Evolutionary conservation across 2,113 vertebrate genomes (phyloP).

Genomic region (Tragelaphus strepsiceros): DNA sequence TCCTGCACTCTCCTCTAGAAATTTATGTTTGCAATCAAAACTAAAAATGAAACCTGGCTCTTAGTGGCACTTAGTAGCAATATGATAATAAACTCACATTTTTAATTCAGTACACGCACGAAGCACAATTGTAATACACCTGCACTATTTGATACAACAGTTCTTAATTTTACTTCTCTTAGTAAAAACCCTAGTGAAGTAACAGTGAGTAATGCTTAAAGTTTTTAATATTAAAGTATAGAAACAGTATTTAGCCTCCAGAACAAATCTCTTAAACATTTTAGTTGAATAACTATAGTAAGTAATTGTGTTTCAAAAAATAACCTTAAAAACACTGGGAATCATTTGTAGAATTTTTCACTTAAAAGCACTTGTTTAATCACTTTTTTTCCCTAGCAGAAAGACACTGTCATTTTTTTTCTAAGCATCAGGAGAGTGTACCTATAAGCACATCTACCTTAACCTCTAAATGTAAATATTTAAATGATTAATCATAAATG

Average conservation of each 20-base stretch:
- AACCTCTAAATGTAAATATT: constrained; percentile 58
- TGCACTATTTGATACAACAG: background rate
- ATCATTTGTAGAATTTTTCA: background rate
- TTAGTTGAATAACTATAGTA: background rate
- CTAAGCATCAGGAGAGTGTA: background rate
- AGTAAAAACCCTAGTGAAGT: background rate
- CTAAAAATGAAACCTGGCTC: constrained; percentile 73
- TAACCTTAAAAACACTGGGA: constrained; percentile 6
- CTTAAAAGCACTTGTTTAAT: constrained; percentile 17
- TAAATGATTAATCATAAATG: constrained; percentile 70
- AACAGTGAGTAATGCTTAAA: background rate
- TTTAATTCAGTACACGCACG: background rate
- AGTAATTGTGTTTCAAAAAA: background rate
- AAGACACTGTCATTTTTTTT: background rate
- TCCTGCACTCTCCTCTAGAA: constrained; percentile 63
- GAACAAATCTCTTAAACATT: background rate
- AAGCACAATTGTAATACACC: background rate
- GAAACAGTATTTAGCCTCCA: background rate
- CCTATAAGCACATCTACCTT: constrained; percentile 50
- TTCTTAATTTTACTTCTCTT: constrained; percentile 10
- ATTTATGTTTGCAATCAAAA: constrained; percentile 77
- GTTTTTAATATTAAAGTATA: background rate
- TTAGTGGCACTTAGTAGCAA: constrained; percentile 53
- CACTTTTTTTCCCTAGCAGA: background rate
- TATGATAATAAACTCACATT: constrained; percentile 21